A percentile compares a stretch with the other conserved stretches of the same genome.
phyloP scores from a whole-genome alignment of 2,888 invertebrate species.

The Melinaea menophilus region DNA sequence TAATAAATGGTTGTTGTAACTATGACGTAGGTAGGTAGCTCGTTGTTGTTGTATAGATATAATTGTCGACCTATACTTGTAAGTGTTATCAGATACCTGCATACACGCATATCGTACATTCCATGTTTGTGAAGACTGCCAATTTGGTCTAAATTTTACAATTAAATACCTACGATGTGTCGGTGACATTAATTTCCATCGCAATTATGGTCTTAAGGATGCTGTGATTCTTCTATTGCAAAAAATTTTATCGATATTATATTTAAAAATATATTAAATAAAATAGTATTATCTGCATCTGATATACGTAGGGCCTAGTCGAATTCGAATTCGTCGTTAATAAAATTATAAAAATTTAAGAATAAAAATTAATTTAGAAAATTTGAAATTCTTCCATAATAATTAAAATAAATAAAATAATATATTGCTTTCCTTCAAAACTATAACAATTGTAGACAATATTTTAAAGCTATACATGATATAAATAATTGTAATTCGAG shows the following conservation, averaged over 20 bases:
- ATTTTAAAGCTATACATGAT: conserved; percentile 62
- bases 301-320: conserved; percentile 74
- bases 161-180: conserved; percentile 73
- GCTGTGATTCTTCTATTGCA: conserved; percentile 79
- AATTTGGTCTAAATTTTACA: conserved; percentile 78
- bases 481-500: conserved; percentile 72
- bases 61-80: conserved; percentile 68
- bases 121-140: conserved; percentile 78
- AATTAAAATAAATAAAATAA: conserved; percentile 43
- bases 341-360: conserved; percentile 60
- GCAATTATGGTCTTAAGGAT: conserved; percentile 76
- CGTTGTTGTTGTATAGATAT: conserved; percentile 74
- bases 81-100: conserved; percentile 76
- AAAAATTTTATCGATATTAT: conserved; percentile 69
- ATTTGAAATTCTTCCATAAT: conserved; percentile 69
- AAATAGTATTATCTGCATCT: conserved; percentile 59
- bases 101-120: conserved; percentile 78
- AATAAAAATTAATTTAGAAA: conserved; percentile 63
- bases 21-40: conserved; percentile 62
- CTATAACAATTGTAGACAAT: conserved; percentile 68
- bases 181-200: conserved; percentile 74
- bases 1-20: conserved; percentile 29
- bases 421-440: conserved; percentile 61
- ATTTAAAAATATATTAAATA: conserved; percentile 52
- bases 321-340: conserved; percentile 74